phyloP scores from a whole-genome alignment of 2,797 vertebrate species.

The Poecilia picta region DNA sequence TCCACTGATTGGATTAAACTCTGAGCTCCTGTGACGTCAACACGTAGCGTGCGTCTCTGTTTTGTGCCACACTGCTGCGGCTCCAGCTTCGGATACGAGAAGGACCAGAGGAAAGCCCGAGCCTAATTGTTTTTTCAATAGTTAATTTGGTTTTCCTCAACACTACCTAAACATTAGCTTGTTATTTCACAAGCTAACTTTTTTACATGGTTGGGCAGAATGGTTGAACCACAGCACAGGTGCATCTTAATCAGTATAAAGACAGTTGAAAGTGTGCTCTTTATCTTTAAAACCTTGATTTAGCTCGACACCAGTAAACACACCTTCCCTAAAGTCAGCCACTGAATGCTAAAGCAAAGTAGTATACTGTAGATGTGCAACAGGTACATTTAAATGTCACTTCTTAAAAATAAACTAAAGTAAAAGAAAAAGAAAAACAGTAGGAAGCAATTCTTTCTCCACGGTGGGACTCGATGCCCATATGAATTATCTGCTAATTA shows the following conservation, averaged over 20 bases:
- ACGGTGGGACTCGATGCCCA: not conserved
- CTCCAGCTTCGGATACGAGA: too few species aligned
- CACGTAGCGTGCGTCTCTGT: too few species aligned
- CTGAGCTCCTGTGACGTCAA: too few species aligned
- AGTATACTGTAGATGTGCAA: not conserved
- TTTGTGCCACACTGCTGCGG: too few species aligned
- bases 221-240: not conserved
- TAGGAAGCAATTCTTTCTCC: not conserved
- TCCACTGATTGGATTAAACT: too few species aligned
- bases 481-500: not conserved
- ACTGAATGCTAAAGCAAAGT: not conserved
- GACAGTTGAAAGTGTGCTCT: not conserved
- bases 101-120: too few species aligned
- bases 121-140: too few species aligned
- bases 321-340: too few species aligned
- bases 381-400: not conserved
- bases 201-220: not conserved
- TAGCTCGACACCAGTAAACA: too few species aligned
- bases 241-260: not conserved
- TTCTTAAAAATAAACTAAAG: not conserved
- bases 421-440: not conserved
- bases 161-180: not conserved
- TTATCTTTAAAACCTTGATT: not conserved
- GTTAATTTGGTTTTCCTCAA: too few species aligned
- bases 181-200: not conserved